Evolutionary conservation across 1,140 invertebrate species (phyloP), one percentile per base, ranked within the genome.

Genomic region (Pantala flavescens): DNA sequence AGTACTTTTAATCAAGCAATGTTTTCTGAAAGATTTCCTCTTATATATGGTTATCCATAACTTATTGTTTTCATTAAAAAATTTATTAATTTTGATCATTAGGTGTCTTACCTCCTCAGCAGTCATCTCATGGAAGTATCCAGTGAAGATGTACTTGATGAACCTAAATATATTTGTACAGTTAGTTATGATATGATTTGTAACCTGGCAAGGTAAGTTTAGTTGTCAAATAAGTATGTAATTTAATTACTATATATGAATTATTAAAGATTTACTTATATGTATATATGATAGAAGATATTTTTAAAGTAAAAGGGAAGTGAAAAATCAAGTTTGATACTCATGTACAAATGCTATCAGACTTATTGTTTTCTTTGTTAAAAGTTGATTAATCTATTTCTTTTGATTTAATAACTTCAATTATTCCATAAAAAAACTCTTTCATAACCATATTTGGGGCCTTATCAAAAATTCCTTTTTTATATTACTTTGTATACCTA

Each of bases 131-230:
- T 93, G 11, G 49, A 63, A 7, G 83, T 86, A 0, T 83, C 86
- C 11, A 88, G 88, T 11, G 88, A 92, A 75, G 86, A 85, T 76
- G 88, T 87, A 77, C 83, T 90, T 76, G 87, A 90, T 72, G 84
- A 88, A 77, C 87, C 84, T 70, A 91, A 89, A 79, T 92, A 88
- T 78, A 92, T 90, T 79, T 93, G 91, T 79, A 89, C 88, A 43
- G 88, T 91, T 43, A 87, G 87, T 71, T 87, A 88, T 43, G 89
- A 92, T 75, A 91, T 91, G 80, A 87, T 91, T 23, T 81, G 85
- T 0, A 84, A 87, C 9, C 86, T 93, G 70, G 87, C 90, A 0
- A 88, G 87, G 80, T 81, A 75, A 77, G 49, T 5, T 63, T 3
- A 63, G 12, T 3, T 63, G n/a, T 19, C 12, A 7, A 16, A 63